Conservation (phyloP, 1,140 invertebrate species). For the Zaprionus nigranus region DNA sequence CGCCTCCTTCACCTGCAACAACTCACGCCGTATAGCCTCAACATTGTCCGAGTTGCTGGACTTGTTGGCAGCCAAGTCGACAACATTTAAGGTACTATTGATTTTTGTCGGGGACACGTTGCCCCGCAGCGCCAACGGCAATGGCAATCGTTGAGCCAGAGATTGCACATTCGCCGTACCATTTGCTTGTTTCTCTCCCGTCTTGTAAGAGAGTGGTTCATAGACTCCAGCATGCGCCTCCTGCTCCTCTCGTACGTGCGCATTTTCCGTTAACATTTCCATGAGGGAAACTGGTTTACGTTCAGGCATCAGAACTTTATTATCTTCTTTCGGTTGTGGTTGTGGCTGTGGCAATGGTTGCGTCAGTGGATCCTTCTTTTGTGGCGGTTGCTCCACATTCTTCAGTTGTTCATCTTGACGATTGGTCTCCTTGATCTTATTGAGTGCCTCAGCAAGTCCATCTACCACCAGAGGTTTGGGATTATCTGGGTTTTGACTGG, state of each 20-base stretch:
- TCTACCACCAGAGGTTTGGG: constrained; percentile 24
- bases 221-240: constrained; percentile 69
- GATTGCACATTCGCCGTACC: constrained; percentile 9
- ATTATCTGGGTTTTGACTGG: constrained; percentile 69
- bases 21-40: constrained; percentile 74
- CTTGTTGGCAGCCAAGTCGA: constrained; percentile 28
- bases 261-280: constrained; percentile 70
- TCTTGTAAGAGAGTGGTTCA: constrained; percentile 79
- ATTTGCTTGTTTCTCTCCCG: constrained; percentile 69
- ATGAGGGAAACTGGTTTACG: constrained; percentile 62
- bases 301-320: constrained; percentile 4
- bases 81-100: constrained; percentile 8
- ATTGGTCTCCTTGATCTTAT: constrained; percentile 41
- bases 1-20: constrained; percentile 57
- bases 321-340: constrained; percentile 16
- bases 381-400: not conserved
- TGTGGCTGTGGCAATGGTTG: constrained; percentile 9
- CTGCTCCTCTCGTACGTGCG: constrained; percentile 56
- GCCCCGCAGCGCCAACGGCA: constrained; percentile 66
- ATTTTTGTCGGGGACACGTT: constrained; percentile 46
- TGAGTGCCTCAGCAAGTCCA: constrained; percentile 57
- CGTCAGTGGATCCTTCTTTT: constrained; percentile 8
- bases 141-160: constrained; percentile 57
- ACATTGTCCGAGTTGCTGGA: constrained; percentile 62
- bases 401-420: constrained; percentile 19